phyloP scores from a whole-genome alignment of 2,797 vertebrate species.

The Chaunax sp. region DNA sequence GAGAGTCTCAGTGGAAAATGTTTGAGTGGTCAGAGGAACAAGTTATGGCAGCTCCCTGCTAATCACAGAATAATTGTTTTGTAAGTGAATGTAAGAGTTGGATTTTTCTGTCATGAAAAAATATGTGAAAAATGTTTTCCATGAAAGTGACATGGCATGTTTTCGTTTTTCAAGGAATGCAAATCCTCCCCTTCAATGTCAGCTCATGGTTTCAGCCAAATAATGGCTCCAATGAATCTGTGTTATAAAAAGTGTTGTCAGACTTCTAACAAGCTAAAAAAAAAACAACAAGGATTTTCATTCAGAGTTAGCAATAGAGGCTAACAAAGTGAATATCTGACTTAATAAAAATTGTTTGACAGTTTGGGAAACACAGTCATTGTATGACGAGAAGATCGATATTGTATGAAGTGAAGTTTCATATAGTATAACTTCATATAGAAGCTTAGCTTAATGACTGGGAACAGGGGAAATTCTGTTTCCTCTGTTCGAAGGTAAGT shows the following conservation, averaged over 20 bases:
- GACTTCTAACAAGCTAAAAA: too few species aligned
- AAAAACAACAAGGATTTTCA: too few species aligned
- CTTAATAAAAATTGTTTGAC: too few species aligned
- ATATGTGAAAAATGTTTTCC: slow-evolving; percentile 8
- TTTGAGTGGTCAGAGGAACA: slow-evolving; percentile 56
- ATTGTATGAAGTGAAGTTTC: too few species aligned
- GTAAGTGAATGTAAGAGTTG: slow-evolving; percentile 14
- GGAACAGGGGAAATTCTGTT: not conserved
- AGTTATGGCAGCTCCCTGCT: slow-evolving; percentile 47
- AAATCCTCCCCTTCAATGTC: not conserved
- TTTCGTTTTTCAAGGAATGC: slow-evolving; percentile 2
- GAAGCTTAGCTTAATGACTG: not conserved
- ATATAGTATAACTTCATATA: too few species aligned
- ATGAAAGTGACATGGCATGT: slow-evolving; percentile 13
- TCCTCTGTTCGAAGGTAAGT: not conserved
- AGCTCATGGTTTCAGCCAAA: not conserved
- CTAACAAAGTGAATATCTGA: too few species aligned
- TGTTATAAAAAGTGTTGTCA: not conserved
- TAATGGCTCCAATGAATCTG: not conserved
- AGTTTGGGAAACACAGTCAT: too few species aligned
- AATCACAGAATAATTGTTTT: slow-evolving; percentile 55
- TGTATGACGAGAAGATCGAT: too few species aligned
- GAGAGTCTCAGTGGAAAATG: slow-evolving; percentile 64
- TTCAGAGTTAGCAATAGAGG: too few species aligned
- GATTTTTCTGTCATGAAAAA: slow-evolving; percentile 12